Conservation (phyloP, 2,888 invertebrate species). For the Neocrepidodera transversa region DNA sequence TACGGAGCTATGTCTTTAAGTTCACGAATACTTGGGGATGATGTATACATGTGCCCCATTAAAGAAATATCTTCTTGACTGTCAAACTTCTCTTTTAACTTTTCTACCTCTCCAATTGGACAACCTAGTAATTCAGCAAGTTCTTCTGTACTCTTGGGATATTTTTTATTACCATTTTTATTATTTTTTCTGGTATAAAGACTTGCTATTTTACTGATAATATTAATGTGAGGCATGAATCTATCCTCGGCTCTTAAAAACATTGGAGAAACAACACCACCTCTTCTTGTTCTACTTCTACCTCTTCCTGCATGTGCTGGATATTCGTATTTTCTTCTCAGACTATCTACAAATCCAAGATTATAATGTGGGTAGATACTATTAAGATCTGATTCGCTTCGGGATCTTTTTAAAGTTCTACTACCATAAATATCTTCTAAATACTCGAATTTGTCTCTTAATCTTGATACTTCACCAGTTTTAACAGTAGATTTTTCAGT, state of each 20-base stretch:
- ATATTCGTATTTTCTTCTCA: slow-evolving; percentile 69
- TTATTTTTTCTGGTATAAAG: slow-evolving; percentile 56
- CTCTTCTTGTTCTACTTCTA: slow-evolving; percentile 61
- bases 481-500: slow-evolving; percentile 76
- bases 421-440: slow-evolving; percentile 58
- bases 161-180: slow-evolving; percentile 37
- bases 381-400: slow-evolving; percentile 81
- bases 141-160: slow-evolving; percentile 52
- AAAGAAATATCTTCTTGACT: slow-evolving; percentile 66
- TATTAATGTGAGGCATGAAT: slow-evolving; percentile 87
- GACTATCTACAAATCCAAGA: slow-evolving; percentile 66
- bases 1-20: slow-evolving; percentile 80
- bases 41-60: slow-evolving; percentile 80
- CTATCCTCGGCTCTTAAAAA: slow-evolving; percentile 73
- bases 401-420: slow-evolving; percentile 62
- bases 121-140: slow-evolving; percentile 56
- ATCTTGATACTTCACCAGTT: slow-evolving; percentile 78
- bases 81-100: slow-evolving; percentile 76
- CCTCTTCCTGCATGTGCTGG: slow-evolving; percentile 60
- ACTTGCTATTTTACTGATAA: slow-evolving; percentile 85
- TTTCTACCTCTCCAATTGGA: slow-evolving; percentile 74
- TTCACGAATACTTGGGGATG: slow-evolving; percentile 80
- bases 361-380: slow-evolving; percentile 64
- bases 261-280: slow-evolving; percentile 69
- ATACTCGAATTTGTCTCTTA: slow-evolving; percentile 81